Evolutionary conservation across 2,113 vertebrate species (phyloP).

Genomic region (Leiothrix lutea): DNA sequence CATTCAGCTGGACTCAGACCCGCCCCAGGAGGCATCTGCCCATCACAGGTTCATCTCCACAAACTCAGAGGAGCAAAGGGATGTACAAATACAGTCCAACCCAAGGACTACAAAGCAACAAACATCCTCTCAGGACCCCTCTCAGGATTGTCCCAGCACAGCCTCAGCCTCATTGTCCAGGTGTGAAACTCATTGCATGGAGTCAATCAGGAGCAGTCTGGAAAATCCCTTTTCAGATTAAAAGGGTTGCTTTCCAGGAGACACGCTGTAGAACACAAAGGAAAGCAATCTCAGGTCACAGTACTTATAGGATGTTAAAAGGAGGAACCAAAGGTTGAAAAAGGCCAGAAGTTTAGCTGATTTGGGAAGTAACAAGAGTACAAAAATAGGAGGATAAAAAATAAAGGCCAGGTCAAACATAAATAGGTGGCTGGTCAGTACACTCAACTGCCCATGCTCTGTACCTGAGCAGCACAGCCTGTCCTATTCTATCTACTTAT

Average conservation of each 20-base stretch:
- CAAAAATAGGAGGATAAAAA: background rate
- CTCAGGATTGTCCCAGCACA: background rate
- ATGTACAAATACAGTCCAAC: background rate
- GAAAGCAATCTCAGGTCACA: background rate
- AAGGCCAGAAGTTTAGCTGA: background rate
- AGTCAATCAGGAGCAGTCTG: background rate
- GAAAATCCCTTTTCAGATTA: background rate
- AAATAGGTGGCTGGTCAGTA: background rate
- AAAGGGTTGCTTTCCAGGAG: background rate
- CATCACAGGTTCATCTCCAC: too few relatives aligned
- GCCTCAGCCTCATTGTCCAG: background rate
- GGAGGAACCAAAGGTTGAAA: background rate
- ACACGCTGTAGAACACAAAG: accelerated
- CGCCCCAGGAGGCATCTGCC: too few relatives aligned
- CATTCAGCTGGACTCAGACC: background rate
- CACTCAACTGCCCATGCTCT: background rate
- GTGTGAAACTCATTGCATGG: background rate
- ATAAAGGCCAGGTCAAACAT: background rate
- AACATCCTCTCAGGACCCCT: accelerated
- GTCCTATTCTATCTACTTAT: background rate
- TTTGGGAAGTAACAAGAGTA: background rate
- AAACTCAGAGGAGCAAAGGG: background rate
- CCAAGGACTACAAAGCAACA: background rate
- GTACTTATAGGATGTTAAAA: background rate
- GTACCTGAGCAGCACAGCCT: background rate